phyloP scores from a whole-genome alignment of 2,888 invertebrate species.

The Stenodema calcarata region DNA sequence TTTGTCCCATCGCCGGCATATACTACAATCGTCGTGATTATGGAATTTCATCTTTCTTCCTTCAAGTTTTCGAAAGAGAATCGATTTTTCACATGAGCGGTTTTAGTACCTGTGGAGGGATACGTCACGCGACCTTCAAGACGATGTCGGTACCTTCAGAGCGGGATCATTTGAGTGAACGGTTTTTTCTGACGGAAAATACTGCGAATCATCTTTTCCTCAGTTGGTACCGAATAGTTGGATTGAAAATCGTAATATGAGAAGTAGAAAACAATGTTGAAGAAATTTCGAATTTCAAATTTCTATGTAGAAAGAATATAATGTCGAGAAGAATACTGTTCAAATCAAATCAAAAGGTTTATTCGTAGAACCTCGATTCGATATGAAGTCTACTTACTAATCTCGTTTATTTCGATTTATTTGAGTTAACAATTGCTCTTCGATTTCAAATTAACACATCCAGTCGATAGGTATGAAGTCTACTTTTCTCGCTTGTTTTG shows the following conservation, averaged over 20 bases:
- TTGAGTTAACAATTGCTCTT: too few species aligned
- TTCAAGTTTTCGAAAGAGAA: not conserved
- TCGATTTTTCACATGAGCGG: constrained; percentile 21
- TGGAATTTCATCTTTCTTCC: not conserved
- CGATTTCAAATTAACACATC: too few species aligned
- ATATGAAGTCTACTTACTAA: too few species aligned
- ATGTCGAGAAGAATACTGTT: too few species aligned
- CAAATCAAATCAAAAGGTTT: too few species aligned
- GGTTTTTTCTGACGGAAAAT: not conserved
- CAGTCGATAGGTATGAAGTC: too few species aligned
- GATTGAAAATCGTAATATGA: not conserved
- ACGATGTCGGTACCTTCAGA: not conserved
- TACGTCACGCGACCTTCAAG: not conserved
- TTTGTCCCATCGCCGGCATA: not conserved
- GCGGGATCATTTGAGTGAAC: not conserved
- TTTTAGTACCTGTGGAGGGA: constrained; percentile 1
- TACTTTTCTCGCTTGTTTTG: too few species aligned
- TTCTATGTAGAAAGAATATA: too few species aligned
- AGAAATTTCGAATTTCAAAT: not conserved
- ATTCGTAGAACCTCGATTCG: too few species aligned
- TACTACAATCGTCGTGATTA: not conserved
- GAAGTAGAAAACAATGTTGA: not conserved
- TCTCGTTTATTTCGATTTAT: too few species aligned
- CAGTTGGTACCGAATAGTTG: not conserved
- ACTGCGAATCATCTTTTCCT: not conserved